These are phyloP conservation scores for Perca flavescens DNA, from an alignment of 2,113 vertebrate species.

Conservation along the genomic window DNA sequence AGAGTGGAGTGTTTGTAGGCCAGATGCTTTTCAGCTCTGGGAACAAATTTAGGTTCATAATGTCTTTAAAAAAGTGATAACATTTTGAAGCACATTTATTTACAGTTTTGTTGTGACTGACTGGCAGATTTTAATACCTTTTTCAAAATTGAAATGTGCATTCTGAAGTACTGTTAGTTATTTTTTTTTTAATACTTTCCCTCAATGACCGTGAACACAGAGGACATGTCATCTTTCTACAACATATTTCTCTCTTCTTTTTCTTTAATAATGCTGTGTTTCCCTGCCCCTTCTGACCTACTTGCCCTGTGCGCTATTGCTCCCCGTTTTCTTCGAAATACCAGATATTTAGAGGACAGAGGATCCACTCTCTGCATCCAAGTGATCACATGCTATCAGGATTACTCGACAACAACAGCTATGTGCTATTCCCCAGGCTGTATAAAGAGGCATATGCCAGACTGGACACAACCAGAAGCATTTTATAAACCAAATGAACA, in stretches of 20 bases:
- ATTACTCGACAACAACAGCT: no score
- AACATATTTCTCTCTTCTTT: background rate
- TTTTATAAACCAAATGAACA: no score
- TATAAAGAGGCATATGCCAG: no score
- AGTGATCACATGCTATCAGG: slow-evolving; percentile 33
- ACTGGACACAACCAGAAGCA: no score
- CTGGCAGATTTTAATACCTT: background rate
- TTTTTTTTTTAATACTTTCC: background rate
- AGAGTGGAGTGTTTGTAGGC: background rate
- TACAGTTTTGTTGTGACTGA: background rate
- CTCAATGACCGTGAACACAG: background rate
- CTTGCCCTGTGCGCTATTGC: background rate
- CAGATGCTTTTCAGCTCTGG: background rate
- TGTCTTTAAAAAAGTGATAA: background rate
- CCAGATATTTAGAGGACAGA: slow-evolving; percentile 28
- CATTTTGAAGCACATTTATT: background rate
- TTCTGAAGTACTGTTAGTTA: background rate
- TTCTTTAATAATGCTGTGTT: background rate
- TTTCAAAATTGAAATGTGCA: background rate
- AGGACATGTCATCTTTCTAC: background rate
- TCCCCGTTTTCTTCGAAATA: no score
- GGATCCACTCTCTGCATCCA: no score
- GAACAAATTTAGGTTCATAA: background rate
- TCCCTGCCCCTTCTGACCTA: background rate
- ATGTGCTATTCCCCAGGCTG: no score